Evolutionary conservation across 2,888 invertebrate genomes (phyloP), one percentile per base, ranked within the genome.

Genomic region (Ornithoptera alexandrae): DNA sequence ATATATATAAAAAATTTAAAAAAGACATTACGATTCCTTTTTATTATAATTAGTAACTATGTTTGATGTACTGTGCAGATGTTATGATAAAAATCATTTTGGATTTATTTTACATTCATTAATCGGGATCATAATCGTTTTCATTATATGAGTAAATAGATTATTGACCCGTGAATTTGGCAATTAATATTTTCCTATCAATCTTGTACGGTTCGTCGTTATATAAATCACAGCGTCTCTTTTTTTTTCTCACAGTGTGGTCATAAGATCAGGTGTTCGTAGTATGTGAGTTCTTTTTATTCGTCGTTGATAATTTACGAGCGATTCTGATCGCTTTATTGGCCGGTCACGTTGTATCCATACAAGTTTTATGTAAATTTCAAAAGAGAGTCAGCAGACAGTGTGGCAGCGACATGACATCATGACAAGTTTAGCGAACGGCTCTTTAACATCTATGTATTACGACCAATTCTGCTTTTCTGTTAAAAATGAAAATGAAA

Each of bases 151-250:
- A 80, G 84, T 84, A 83, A 84, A 81, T 74, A 85, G 88, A 81
- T 77, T 81, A 75, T 89, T 88, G 87, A 89, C 86, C 89, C 82
- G 79, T 63, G 71, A 73, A 73, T 74, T 75, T 75, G 73, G 76
- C 81, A 87, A 90, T 89, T 88, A 88, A 87, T 87, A 84, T 83
- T 84, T 83, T 75, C 77, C 82, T 78, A 86, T 87, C 83, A 84
- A 84, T 83, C 81, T 81, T 77, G 76, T 74, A 79, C 77, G 78
- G 77, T 78, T 79, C 77, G 78, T 74, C 80, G 84, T 30, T 30
- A 30, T 82, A 89, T 88, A 87, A 88, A 89, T 89, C 86, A 84
- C 75, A 56, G 73, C 78, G 73, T 75, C 75, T 78, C 83, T 83
- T 73, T 82, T 84, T 84, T 84, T 86, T 84, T 80, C 77, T 79